These are phyloP conservation scores for Sarcophaga caerulescens DNA, from an alignment of 2,888 invertebrate species.

Conservation along the genomic window DNA sequence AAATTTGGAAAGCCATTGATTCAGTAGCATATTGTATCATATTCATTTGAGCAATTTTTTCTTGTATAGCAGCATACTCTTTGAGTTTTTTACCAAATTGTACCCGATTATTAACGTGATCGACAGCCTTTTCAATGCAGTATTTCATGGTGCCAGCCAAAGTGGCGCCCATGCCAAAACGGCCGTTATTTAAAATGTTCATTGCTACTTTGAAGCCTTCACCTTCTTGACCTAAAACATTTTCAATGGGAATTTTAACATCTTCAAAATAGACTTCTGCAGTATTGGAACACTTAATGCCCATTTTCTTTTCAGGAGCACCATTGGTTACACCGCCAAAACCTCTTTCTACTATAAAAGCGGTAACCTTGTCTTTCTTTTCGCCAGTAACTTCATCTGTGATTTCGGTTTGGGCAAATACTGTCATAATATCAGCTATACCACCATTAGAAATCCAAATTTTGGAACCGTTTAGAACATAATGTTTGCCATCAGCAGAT, in stretches of 20 bases:
- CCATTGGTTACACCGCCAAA: slow-evolving; percentile 97
- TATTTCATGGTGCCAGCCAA: slow-evolving; percentile 95
- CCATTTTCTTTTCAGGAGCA: slow-evolving; percentile 99
- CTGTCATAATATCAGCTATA: slow-evolving; percentile 97
- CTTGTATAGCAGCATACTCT: slow-evolving; percentile 92
- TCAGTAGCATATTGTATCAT: slow-evolving; percentile 96
- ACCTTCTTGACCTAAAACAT: slow-evolving; percentile 94
- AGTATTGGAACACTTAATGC: slow-evolving; percentile 98
- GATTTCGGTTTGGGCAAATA: slow-evolving; percentile 96
- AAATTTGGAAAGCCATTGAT: slow-evolving; percentile 96
- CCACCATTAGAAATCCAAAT: slow-evolving; percentile 99
- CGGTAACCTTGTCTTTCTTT: slow-evolving; percentile 89
- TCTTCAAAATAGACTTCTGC: slow-evolving; percentile 96
- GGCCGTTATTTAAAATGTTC: slow-evolving; percentile 98
- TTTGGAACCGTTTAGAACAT: slow-evolving; percentile 96
- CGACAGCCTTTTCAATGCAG: slow-evolving; percentile 94
- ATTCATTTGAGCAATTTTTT: slow-evolving; percentile 96
- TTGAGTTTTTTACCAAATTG: slow-evolving; percentile 95
- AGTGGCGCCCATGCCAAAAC: slow-evolving; percentile 98
- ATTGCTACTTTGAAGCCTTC: slow-evolving; percentile 95
- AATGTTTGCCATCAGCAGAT: slow-evolving; percentile 94
- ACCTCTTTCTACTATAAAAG: slow-evolving; percentile 96
- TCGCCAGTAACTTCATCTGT: slow-evolving; percentile 85
- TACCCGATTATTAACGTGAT: slow-evolving; percentile 91
- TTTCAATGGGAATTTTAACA: slow-evolving; percentile 93